These are phyloP conservation scores for Oikopleura albicans DNA, from an alignment of 23 tunicate genomes.

Conservation along the genomic window DNA sequence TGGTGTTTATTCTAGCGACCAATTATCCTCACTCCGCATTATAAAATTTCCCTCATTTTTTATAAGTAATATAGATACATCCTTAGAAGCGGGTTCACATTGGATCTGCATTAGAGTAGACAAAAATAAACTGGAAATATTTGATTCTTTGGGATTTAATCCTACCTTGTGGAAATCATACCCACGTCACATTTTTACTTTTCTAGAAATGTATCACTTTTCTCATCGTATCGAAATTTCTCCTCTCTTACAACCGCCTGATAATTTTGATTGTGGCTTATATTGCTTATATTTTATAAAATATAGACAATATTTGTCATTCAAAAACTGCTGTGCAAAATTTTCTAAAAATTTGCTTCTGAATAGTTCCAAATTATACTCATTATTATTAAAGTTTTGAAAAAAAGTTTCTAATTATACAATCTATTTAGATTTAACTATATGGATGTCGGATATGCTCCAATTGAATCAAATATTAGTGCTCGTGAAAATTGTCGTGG, in stretches of 20 bases:
- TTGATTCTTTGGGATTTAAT: neutral
- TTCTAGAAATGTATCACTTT: neutral
- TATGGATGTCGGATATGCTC: neutral
- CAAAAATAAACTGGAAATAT: neutral
- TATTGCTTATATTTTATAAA: neutral
- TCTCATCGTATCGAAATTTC: neutral
- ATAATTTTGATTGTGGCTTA: neutral
- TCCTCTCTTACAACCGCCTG: neutral
- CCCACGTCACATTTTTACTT: neutral
- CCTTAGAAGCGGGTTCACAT: neutral
- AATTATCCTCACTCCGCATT: neutral
- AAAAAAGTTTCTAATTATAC: neutral
- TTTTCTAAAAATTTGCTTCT: neutral
- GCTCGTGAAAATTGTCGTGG: neutral
- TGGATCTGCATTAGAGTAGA: neutral
- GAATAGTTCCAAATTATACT: neutral
- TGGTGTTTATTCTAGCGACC: neutral
- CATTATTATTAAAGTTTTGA: neutral
- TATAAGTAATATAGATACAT: neutral
- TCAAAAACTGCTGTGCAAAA: neutral
- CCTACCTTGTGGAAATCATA: neutral
- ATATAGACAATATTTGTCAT: neutral
- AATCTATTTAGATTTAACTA: neutral
- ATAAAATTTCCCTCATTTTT: neutral
- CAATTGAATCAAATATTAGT: neutral